A percentile compares a stretch with the other conserved stretches of the same genome.
phyloP scores from a whole-genome alignment of 2,797 vertebrate genomes.

The Triplophysa yarkandensis region DNA sequence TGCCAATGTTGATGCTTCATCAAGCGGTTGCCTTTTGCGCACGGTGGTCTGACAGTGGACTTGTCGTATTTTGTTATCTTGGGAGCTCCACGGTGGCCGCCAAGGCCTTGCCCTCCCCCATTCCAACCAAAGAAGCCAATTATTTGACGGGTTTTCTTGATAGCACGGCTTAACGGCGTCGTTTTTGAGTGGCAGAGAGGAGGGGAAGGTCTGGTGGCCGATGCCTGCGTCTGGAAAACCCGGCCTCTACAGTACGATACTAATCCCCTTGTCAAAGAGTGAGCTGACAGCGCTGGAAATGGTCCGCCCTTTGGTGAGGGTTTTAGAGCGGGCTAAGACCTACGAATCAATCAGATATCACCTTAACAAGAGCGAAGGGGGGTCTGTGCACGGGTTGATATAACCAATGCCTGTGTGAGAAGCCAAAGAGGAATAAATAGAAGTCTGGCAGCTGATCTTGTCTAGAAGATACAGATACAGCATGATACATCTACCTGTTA shows the following conservation, averaged over 20 bases:
- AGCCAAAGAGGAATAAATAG: conserved; percentile 12
- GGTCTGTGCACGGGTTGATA: conserved; percentile 39
- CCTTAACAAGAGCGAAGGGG: conserved; percentile 32
- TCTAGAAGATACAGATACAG: neutral
- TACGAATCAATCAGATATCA: conserved; percentile 48
- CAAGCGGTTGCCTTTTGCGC: conserved; percentile 73
- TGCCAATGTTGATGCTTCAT: conserved; percentile 79
- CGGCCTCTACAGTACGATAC: conserved; percentile 44
- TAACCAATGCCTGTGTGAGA: conserved; percentile 32
- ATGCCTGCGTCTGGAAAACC: conserved; percentile 54
- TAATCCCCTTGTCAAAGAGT: conserved; percentile 57
- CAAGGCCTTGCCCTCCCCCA: conserved; percentile 59
- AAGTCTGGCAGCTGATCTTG: neutral
- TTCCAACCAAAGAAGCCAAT: conserved; percentile 68
- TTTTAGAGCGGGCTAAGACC: conserved; percentile 50
- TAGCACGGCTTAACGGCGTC: conserved; percentile 79
- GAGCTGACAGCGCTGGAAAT: conserved; percentile 57
- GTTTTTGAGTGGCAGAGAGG: conserved; percentile 74
- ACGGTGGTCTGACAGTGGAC: conserved; percentile 72
- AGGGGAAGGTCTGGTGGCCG: conserved; percentile 51
- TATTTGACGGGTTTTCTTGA: conserved; percentile 80
- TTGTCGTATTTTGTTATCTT: conserved; percentile 81
- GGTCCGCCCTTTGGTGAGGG: conserved; percentile 71
- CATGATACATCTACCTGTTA: conserved; percentile 8
- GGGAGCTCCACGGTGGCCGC: conserved; percentile 66